Conservation (phyloP, 1,140 invertebrate species). For the Zaprionus ghesquierei region DNA sequence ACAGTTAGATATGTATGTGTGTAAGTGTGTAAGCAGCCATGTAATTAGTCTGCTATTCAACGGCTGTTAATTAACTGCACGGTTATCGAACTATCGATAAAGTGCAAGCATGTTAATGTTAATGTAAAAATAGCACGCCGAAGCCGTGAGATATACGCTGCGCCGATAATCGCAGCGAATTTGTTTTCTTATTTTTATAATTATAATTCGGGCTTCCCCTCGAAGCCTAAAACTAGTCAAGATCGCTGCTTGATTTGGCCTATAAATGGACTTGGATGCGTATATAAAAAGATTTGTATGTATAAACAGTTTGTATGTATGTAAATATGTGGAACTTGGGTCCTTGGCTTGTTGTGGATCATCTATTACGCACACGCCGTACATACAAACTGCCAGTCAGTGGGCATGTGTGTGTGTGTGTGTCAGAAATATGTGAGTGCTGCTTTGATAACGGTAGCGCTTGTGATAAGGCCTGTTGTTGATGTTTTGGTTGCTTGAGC, state of each 20-base stretch:
- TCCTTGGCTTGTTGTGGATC: conserved; percentile 42
- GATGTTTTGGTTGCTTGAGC: conserved; percentile 66
- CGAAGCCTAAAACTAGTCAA: not conserved
- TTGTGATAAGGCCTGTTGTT: conserved; percentile 65
- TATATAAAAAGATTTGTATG: not conserved
- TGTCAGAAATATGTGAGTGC: conserved; percentile 12
- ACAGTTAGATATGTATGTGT: not conserved
- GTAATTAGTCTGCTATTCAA: not conserved
- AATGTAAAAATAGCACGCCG: conserved; percentile 20
- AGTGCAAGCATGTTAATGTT: conserved; percentile 6
- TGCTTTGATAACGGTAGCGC: conserved; percentile 53
- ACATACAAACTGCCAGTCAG: not conserved
- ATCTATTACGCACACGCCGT: conserved; percentile 22
- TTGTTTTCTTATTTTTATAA: not conserved
- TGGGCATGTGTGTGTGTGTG: not conserved
- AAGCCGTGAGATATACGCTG: conserved; percentile 14
- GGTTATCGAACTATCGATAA: conserved; percentile 17
- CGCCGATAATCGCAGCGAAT: not conserved
- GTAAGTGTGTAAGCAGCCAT: not conserved
- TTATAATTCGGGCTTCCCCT: conserved; percentile 1
- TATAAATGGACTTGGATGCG: not conserved
- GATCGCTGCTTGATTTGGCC: conserved; percentile 9
- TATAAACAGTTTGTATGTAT: not conserved
- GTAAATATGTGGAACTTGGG: conserved; percentile 5
- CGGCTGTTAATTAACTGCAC: conserved; percentile 9